Percentiles rank a stretch among this genome's conserved stretches.
Evolutionary conservation across 2,113 vertebrate genomes (phyloP).

Genomic region (Castor canadensis): DNA sequence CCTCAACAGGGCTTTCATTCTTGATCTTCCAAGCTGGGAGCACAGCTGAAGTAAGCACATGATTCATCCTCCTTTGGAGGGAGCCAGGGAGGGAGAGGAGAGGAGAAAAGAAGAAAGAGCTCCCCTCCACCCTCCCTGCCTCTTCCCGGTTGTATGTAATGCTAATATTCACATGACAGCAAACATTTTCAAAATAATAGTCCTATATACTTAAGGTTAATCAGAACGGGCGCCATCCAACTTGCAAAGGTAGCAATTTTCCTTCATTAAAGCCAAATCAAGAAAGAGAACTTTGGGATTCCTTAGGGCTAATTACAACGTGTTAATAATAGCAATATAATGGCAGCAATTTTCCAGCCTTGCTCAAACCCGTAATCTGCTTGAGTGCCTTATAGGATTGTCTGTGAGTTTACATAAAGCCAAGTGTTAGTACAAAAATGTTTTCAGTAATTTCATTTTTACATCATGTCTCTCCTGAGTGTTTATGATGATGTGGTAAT

Average conservation of each 20-base stretch:
- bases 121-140: fast-evolving
- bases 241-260: constrained; percentile 98
- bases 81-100: not conserved
- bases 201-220: constrained; percentile 92
- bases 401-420: constrained; percentile 90
- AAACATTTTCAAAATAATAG: constrained; percentile 93
- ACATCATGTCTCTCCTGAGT: constrained; percentile 87
- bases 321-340: constrained; percentile 99
- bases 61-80: constrained; percentile 65
- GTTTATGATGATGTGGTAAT: constrained; percentile 84
- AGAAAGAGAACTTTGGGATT: constrained; percentile 97
- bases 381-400: constrained; percentile 91
- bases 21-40: constrained; percentile 66
- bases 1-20: constrained; percentile 61
- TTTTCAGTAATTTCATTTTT: constrained; percentile 87
- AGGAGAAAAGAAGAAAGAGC: not conserved
- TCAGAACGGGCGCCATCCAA: constrained; percentile 97
- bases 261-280: constrained; percentile 98
- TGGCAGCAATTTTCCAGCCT: constrained; percentile 97
- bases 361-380: constrained; percentile 94
- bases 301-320: constrained; percentile 98
- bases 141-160: constrained; percentile 72
- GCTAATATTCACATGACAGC: constrained; percentile 88
- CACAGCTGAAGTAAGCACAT: constrained; percentile 52
- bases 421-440: constrained; percentile 87